Evolutionary conservation across 2,113 vertebrate species (phyloP).

Genomic region (Eublepharis macularius): DNA sequence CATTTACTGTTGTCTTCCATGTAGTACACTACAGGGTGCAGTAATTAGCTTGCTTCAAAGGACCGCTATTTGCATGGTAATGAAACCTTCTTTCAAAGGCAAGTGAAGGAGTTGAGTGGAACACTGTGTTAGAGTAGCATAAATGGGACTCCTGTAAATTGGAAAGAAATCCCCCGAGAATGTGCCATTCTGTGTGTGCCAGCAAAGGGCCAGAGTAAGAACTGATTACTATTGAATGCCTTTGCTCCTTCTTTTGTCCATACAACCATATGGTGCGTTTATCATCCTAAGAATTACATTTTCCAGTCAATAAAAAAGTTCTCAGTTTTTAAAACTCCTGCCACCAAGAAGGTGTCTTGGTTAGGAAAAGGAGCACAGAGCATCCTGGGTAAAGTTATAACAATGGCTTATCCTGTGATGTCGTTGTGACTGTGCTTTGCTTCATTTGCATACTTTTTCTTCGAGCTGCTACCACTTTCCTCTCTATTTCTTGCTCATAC

Average conservation of each 20-base stretch:
- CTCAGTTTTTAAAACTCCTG: neutral
- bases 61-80: constrained; percentile 38
- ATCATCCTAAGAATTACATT: neutral
- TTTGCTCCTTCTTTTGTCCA: neutral
- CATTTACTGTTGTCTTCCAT: constrained; percentile 18
- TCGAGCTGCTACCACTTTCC: neutral
- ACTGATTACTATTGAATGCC: neutral
- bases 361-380: neutral
- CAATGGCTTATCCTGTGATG: neutral
- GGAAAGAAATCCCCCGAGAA: constrained; percentile 1
- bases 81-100: constrained; percentile 34
- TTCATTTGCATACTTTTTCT: neutral
- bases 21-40: neutral
- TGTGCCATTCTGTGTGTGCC: neutral
- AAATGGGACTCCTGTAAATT: constrained; percentile 25
- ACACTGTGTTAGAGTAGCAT: neutral
- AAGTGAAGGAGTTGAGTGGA: constrained; percentile 3
- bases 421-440: neutral
- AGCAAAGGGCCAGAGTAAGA: neutral
- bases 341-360: neutral
- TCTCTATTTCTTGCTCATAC: neutral
- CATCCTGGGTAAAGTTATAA: neutral
- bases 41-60: constrained; percentile 14
- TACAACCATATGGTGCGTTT: neutral
- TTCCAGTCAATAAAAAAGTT: neutral